A percentile compares a stretch with the other conserved stretches of the same genome.
Conservation (phyloP, 2,113 vertebrate species). For the Condylura cristata region DNA sequence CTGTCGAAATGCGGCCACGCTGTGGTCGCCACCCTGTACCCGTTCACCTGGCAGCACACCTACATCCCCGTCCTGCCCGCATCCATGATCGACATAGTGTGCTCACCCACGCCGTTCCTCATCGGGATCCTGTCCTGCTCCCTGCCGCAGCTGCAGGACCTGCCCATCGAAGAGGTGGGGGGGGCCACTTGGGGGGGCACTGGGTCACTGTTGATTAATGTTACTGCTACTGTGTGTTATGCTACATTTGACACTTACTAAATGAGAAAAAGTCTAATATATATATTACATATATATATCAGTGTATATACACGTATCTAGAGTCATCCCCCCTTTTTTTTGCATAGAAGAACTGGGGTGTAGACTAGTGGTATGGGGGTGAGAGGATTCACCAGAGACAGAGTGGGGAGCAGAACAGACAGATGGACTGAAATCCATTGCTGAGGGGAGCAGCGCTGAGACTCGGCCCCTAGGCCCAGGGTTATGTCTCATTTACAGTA, state of each 20-base stretch:
- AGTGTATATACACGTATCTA: too few species aligned
- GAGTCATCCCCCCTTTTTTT: too few species aligned
- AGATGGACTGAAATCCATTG: too few species aligned
- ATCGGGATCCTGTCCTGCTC: constrained; percentile 95
- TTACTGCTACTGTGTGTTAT: too few species aligned
- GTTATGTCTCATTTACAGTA: not conserved
- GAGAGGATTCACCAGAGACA: too few species aligned
- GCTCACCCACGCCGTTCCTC: constrained; percentile 97
- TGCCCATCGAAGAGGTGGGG: constrained; percentile 97
- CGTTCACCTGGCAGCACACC: constrained; percentile 99
- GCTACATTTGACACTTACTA: not conserved
- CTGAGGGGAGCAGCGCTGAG: too few species aligned
- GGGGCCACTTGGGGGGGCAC: not conserved
- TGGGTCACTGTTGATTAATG: not conserved
- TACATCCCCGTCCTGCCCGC: constrained; percentile 96
- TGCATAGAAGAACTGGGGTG: too few species aligned
- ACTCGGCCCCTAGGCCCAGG: too few species aligned
- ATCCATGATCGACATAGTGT: constrained; percentile 98
- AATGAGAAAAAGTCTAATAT: not conserved
- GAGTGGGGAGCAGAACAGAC: too few species aligned
- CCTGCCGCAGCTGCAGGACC: constrained; percentile 92
- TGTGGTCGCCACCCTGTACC: constrained; percentile 94
- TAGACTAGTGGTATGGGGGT: too few species aligned
- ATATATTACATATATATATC: not conserved
- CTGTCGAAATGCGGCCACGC: constrained; percentile 96